Evolutionary conservation across 2,113 vertebrate genomes (phyloP).

Genomic region (Bubo bubo): DNA sequence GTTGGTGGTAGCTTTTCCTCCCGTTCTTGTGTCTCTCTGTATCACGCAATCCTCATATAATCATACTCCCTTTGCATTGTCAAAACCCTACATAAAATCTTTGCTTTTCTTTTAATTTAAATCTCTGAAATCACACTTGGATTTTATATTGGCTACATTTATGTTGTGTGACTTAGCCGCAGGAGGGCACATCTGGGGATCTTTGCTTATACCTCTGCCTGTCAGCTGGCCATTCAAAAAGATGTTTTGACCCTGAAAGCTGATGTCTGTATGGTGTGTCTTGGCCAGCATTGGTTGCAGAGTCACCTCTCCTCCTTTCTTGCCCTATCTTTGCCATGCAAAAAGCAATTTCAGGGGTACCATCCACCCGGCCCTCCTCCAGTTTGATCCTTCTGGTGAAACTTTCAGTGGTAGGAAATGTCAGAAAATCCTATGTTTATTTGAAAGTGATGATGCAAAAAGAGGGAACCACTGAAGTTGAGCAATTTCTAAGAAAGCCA

Average conservation of each 20-base stretch:
- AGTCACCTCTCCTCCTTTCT: neutral
- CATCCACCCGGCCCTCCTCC: neutral
- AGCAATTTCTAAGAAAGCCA: neutral
- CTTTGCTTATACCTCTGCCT: neutral
- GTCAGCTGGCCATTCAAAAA: neutral
- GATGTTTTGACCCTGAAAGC: neutral
- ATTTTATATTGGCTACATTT: neutral
- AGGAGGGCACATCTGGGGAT: neutral
- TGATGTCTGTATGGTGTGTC: neutral
- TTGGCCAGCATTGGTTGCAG: neutral
- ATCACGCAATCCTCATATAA: neutral
- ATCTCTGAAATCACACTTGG: neutral
- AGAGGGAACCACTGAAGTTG: neutral
- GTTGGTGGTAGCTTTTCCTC: neutral
- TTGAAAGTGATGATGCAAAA: neutral
- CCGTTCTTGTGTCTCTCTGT: neutral
- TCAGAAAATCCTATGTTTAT: fast-evolving
- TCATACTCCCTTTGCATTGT: neutral
- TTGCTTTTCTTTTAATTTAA: neutral
- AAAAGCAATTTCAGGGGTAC: neutral
- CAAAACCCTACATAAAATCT: neutral
- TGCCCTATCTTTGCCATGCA: neutral
- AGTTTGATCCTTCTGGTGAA: neutral
- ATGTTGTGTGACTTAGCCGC: neutral
- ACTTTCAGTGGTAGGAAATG: neutral